Conservation (phyloP, 2,888 invertebrate genomes). For the Conchocele bisecta region DNA sequence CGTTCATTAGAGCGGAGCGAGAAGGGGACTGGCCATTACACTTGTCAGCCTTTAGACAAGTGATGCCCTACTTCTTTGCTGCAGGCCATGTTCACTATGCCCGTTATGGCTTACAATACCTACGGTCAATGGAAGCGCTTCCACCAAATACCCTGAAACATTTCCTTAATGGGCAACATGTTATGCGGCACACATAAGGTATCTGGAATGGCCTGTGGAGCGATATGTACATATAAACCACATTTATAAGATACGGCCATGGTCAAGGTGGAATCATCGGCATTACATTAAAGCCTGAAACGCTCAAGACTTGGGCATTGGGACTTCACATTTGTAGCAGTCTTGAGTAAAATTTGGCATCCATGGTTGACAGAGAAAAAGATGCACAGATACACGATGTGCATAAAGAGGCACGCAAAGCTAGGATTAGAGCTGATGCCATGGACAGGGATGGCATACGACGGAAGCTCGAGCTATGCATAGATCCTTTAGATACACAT, state of each 20-base stretch:
- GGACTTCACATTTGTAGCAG: constrained; percentile 51
- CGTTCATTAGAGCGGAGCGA: constrained; percentile 48
- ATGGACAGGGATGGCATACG: constrained; percentile 26
- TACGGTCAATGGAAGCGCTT: constrained; percentile 51
- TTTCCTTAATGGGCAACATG: constrained; percentile 60
- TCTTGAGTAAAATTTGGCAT: constrained; percentile 27
- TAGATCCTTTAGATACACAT: too few species aligned
- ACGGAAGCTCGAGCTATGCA: too few species aligned
- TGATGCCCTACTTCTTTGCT: constrained; percentile 62
- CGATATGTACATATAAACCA: constrained; percentile 64
- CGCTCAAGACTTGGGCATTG: constrained; percentile 46
- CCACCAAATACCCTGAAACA: constrained; percentile 22
- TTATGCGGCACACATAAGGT: constrained; percentile 54
- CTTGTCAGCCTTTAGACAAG: constrained; percentile 45
- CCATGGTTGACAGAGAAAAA: constrained; percentile 13
- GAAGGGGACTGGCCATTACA: constrained; percentile 58
- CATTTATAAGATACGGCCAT: constrained; percentile 68
- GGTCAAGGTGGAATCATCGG: constrained; percentile 53
- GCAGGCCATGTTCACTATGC: constrained; percentile 57
- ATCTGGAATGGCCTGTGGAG: constrained; percentile 62
- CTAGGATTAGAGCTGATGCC: neutral
- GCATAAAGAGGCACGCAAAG: constrained; percentile 29
- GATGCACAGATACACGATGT: neutral
- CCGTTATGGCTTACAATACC: constrained; percentile 58
- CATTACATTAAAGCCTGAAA: constrained; percentile 37